phyloP scores from a whole-genome alignment of 2,113 vertebrate species.

The Xiphias gladius region DNA sequence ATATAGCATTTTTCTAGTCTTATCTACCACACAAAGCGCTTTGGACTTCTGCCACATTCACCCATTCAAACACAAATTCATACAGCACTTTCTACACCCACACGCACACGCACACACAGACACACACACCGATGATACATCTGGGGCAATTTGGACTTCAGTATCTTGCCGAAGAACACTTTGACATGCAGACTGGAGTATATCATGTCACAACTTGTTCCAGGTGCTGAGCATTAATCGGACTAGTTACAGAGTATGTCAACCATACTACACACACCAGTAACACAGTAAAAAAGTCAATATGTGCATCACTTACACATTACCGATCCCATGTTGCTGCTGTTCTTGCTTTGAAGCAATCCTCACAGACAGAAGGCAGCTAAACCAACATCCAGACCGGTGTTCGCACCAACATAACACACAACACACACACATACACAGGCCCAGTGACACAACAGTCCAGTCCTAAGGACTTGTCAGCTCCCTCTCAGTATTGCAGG shows the following conservation, averaged over 20 bases:
- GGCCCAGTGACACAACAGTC: slow-evolving; percentile 7
- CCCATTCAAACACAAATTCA: too few relatives aligned
- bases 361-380: slow-evolving; percentile 22
- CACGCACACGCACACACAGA: too few relatives aligned
- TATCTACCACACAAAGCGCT: too few relatives aligned
- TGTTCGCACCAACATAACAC: slow-evolving; percentile 28
- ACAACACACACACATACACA: slow-evolving; percentile 17
- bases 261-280: neutral
- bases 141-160: too few relatives aligned
- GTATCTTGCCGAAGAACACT: too few relatives aligned
- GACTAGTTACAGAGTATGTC: neutral
- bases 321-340: slow-evolving; percentile 75
- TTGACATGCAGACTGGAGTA: neutral
- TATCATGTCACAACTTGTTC: neutral
- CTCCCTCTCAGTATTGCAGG: neutral
- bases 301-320: slow-evolving; percentile 74
- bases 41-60: too few relatives aligned
- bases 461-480: slow-evolving; percentile 17
- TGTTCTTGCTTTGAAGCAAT: slow-evolving; percentile 27
- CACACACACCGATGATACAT: neutral
- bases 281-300: neutral
- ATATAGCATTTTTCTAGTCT: too few relatives aligned
- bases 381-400: slow-evolving; percentile 29
- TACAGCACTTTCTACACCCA: too few relatives aligned
- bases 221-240: neutral